Conservation (phyloP, 2,113 vertebrate species). For the Gila orcuttii region DNA sequence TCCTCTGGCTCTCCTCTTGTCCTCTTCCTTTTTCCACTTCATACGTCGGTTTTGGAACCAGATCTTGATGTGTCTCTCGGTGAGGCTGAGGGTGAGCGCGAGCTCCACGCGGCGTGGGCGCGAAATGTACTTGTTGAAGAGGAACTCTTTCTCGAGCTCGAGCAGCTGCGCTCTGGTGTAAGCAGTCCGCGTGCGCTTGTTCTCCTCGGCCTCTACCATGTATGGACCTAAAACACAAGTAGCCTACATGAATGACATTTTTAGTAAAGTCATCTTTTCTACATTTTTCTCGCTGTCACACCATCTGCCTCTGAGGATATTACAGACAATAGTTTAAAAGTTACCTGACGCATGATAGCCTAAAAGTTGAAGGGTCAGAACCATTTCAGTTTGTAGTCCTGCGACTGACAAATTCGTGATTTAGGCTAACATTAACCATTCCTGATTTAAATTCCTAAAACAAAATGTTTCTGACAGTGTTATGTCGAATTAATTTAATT, state of each 20-base stretch:
- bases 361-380: too few relatives aligned
- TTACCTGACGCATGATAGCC: neutral
- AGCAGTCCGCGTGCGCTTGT: slow-evolving; percentile 92
- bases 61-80: slow-evolving; percentile 96
- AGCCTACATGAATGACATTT: neutral
- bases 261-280: neutral
- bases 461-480: neutral
- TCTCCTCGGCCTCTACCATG: slow-evolving; percentile 87
- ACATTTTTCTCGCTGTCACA: neutral
- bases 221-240: slow-evolving; percentile 75
- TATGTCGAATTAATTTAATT: neutral
- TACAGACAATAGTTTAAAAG: neutral
- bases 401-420: too few relatives aligned
- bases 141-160: slow-evolving; percentile 96
- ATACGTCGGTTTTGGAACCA: slow-evolving; percentile 95
- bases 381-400: too few relatives aligned
- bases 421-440: too few relatives aligned
- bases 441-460: neutral
- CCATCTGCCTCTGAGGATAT: neutral
- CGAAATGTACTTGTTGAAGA: slow-evolving; percentile 98
- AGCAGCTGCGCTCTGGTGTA: slow-evolving; percentile 95
- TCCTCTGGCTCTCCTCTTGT: slow-evolving; percentile 81
- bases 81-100: slow-evolving; percentile 93
- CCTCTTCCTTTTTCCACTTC: slow-evolving; percentile 99
- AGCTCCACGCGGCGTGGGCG: slow-evolving; percentile 93